phyloP scores from a whole-genome alignment of 2,113 vertebrate genomes.

The Motacilla alba region DNA sequence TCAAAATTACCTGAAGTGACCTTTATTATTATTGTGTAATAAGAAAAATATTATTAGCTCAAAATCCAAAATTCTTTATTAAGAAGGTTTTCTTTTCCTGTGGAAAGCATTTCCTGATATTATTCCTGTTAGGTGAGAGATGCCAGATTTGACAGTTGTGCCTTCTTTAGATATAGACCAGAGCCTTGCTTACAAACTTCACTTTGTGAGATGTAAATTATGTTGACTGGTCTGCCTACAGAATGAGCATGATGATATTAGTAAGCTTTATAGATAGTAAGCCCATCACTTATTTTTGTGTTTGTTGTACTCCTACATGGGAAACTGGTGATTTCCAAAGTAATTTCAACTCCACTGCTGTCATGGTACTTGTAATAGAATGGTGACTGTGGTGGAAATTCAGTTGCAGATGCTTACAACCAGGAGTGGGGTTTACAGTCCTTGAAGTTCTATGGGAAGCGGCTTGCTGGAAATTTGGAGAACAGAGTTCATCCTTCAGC shows the following conservation, averaged over 20 bases:
- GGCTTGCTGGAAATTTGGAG: neutral
- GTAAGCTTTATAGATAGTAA: neutral
- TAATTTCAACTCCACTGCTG: neutral
- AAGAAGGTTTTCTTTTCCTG: neutral
- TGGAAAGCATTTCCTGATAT: neutral
- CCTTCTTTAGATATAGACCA: neutral
- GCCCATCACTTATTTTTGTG: neutral
- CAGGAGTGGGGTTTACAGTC: neutral
- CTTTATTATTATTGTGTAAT: neutral
- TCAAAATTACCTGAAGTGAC: neutral
- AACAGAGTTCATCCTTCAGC: neutral
- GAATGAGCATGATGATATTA: neutral
- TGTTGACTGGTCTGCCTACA: neutral
- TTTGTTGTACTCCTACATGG: neutral
- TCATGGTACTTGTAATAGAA: neutral
- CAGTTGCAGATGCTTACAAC: neutral
- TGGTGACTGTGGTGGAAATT: neutral
- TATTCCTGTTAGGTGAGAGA: neutral
- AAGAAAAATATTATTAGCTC: neutral
- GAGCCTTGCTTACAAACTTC: neutral
- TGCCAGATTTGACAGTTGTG: neutral
- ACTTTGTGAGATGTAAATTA: neutral
- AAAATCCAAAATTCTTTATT: neutral
- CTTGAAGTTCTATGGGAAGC: neutral
- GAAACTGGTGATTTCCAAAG: neutral